phyloP scores from a whole-genome alignment of 2,797 vertebrate genomes.

The Perodicticus potto region DNA sequence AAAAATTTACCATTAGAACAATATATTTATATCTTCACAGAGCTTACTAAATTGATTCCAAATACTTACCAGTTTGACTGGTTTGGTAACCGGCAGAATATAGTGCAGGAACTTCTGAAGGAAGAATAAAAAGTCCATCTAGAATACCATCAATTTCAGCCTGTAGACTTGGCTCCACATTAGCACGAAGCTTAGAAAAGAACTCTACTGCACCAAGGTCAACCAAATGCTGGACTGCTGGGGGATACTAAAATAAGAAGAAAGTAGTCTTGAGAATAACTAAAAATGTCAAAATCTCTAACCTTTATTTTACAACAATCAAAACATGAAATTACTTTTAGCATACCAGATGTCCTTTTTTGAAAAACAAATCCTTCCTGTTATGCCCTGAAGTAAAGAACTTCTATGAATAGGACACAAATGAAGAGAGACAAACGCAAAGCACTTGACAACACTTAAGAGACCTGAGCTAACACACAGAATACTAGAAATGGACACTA shows the following conservation, averaged over 20 bases:
- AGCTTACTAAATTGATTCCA: neutral
- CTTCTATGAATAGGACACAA: neutral
- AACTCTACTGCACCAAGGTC: constrained; percentile 96
- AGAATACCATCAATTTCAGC: constrained; percentile 94
- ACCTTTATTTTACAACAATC: neutral
- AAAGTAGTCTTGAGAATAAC: neutral
- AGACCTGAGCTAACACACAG: neutral
- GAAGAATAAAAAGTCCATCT: constrained; percentile 95
- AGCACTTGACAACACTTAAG: neutral
- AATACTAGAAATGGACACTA: neutral
- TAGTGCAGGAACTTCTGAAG: constrained; percentile 88
- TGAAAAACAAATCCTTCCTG: neutral
- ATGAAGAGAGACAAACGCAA: neutral
- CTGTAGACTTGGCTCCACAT: constrained; percentile 92
- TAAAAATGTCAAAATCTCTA: neutral
- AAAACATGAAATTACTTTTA: neutral
- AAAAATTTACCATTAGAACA: neutral
- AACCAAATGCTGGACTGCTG: constrained; percentile 93
- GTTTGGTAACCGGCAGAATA: constrained; percentile 83
- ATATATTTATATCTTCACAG: constrained; percentile 14
- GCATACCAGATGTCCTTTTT: neutral
- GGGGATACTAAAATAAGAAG: constrained; percentile 90
- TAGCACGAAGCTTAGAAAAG: constrained; percentile 94
- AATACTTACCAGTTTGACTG: constrained; percentile 89
- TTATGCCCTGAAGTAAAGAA: neutral